Base-by-base conservation (phyloP, 2,888 invertebrate species). In the Marronus borbonicus region DNA sequence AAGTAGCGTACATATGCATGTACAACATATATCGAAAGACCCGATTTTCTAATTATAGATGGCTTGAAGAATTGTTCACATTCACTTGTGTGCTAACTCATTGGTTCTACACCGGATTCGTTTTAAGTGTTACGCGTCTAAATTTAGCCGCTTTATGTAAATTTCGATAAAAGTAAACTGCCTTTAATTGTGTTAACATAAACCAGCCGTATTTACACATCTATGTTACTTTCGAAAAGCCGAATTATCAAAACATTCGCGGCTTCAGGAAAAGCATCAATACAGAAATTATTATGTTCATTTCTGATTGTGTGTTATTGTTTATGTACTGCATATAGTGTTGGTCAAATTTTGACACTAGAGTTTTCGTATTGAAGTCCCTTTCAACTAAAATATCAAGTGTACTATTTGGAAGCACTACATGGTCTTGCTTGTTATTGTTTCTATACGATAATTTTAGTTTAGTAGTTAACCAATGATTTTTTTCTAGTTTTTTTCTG, bases 41-140 rank as follows among this genome's bases (percentile, higher is more conserved):
- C 68, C 10, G 39, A 68, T 68, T 68, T 68, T 68, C 68, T 68
- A 68, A 68, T 68, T 68, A 68, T 68, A 68, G 68, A 24, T n/a
- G 49, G 20, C 5, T 58, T 58, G 55, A 58, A 50, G 68, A 68
- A 68, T 68, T 68, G 50, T 68, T 68, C 68, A 28, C 50, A 50
- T 50, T 68, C 24, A 44, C 60, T 39, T 39, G 44, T 60, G 49
- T 28, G 72, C 60, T n/a, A 60, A 74, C 44, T 74, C 60, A 58
- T 62, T 2, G 44, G 72, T 60, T 74, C 60, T 62, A 52, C 60
- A 49, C 60, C 39, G 39, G 72, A 74, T 60, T 60, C 44, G 28
- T 60, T 60, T 74, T 68, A 74, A 74, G 72, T 74, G 62, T 74
- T 74, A 62, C 60, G 36, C 72, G 72, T 44, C 72, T 74, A 74